Percentiles rank a stretch among this genome's conserved stretches.
These are phyloP conservation scores for Ambastaia sidthimunki DNA, from an alignment of 2,797 vertebrate genomes.

Conservation along the genomic window DNA sequence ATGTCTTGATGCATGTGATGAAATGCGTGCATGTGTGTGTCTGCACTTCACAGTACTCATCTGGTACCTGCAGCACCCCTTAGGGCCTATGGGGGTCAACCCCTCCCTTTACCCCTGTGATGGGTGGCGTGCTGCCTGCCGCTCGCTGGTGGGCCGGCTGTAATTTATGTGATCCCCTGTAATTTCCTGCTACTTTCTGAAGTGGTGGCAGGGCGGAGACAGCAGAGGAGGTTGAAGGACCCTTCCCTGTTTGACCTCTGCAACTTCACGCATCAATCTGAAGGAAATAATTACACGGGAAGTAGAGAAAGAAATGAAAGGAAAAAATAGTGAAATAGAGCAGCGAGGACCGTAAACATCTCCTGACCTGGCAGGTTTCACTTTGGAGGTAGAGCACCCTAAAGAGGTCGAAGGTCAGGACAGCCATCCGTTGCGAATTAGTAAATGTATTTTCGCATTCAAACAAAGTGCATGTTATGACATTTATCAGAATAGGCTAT, in stretches of 20 bases:
- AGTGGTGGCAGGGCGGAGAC: constrained; percentile 68
- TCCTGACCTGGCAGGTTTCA: constrained; percentile 73
- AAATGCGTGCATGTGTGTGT: background rate
- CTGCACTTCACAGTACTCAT: constrained; percentile 10
- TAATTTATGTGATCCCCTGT: constrained; percentile 77
- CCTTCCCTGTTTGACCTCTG: constrained; percentile 83
- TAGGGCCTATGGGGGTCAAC: constrained; percentile 37
- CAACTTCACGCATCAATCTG: constrained; percentile 78
- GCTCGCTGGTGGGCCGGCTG: constrained; percentile 57
- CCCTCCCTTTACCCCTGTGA: constrained; percentile 52
- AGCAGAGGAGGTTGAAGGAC: constrained; percentile 68
- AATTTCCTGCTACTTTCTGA: constrained; percentile 81
- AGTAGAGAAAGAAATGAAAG: constrained; percentile 79
- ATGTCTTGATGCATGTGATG: no score
- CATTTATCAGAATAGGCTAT: constrained; percentile 24
- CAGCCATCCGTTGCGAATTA: constrained; percentile 44
- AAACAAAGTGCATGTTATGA: constrained; percentile 38
- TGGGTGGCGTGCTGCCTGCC: constrained; percentile 67
- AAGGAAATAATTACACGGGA: constrained; percentile 86
- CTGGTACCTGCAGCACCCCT: constrained; percentile 29
- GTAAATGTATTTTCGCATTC: constrained; percentile 31
- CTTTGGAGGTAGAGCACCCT: constrained; percentile 37
- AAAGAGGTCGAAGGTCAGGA: constrained; percentile 50
- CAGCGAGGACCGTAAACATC: constrained; percentile 78
- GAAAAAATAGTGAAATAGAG: constrained; percentile 53